Conservation (phyloP, 2,797 vertebrate species). For the Sandelia bainsii region DNA sequence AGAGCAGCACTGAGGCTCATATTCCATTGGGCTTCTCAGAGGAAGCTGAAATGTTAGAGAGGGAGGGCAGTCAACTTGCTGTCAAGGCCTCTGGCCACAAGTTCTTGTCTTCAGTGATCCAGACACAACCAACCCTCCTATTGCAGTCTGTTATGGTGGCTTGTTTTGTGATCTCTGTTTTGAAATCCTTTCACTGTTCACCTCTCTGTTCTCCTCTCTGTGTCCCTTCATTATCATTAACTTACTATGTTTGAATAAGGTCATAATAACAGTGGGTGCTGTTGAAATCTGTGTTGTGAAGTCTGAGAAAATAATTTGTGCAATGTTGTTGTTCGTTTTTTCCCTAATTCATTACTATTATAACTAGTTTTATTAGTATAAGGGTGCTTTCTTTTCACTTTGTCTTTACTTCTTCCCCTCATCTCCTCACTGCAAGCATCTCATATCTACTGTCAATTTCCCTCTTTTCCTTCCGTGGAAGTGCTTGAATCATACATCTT, state of each 20-base stretch:
- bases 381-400: background rate
- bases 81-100: background rate
- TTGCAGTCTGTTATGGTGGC: background rate
- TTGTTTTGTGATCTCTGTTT: slow-evolving; percentile 3
- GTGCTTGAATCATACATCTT: background rate
- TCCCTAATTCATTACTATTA: background rate
- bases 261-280: background rate
- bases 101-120: background rate
- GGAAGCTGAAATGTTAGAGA: slow-evolving; percentile 23
- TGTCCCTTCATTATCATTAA: background rate
- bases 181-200: background rate
- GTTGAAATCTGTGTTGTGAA: slow-evolving; percentile 52
- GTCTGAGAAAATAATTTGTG: slow-evolving; percentile 26
- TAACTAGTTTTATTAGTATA: background rate
- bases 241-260: background rate
- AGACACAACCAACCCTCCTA: background rate
- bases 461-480: background rate
- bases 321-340: background rate
- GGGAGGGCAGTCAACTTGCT: background rate
- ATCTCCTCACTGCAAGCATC: background rate
- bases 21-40: slow-evolving; percentile 9
- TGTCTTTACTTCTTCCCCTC: background rate
- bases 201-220: background rate
- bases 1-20: slow-evolving; percentile 14
- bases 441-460: background rate